Conservation (phyloP, 2,888 invertebrate genomes). For the Drosophila flavopinicola region DNA sequence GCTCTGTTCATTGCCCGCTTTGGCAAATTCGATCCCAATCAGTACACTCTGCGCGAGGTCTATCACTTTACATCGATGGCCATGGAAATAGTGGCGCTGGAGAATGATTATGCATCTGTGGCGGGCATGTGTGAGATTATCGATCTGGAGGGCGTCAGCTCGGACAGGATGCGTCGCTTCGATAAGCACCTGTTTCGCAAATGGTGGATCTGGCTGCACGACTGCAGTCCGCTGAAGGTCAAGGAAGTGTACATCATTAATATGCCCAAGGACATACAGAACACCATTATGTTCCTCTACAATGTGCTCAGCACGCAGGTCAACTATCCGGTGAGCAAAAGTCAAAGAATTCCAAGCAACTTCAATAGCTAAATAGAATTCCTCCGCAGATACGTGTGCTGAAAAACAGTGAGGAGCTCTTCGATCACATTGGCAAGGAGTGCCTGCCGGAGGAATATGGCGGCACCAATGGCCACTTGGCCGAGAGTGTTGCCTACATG, state of each 20-base stretch:
- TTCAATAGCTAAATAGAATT: background rate
- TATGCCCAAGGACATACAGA: conserved; percentile 73
- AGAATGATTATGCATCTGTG: conserved; percentile 78
- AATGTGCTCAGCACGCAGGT: conserved; percentile 64
- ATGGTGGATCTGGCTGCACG: conserved; percentile 72
- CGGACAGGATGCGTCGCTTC: conserved; percentile 68
- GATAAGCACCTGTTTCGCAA: conserved; percentile 69
- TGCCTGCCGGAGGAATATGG: conserved; percentile 80
- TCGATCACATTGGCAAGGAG: conserved; percentile 70
- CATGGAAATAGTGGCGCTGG: conserved; percentile 76
- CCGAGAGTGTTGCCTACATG: conserved; percentile 77
- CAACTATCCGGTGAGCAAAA: conserved; percentile 64
- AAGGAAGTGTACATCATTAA: conserved; percentile 76
- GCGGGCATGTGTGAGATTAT: conserved; percentile 77
- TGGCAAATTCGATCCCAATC: conserved; percentile 71
- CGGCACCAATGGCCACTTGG: conserved; percentile 75
- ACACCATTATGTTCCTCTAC: conserved; percentile 58
- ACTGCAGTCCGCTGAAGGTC: conserved; percentile 73
- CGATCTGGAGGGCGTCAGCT: conserved; percentile 66
- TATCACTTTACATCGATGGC: conserved; percentile 76
- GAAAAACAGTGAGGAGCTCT: conserved; percentile 66
- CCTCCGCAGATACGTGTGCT: conserved; percentile 62
- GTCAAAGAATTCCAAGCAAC: background rate
- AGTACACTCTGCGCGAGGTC: conserved; percentile 69
- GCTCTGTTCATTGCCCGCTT: conserved; percentile 75